Base-by-base conservation (phyloP, 2,113 vertebrate genomes). In the Etheostoma spectabile region DNA sequence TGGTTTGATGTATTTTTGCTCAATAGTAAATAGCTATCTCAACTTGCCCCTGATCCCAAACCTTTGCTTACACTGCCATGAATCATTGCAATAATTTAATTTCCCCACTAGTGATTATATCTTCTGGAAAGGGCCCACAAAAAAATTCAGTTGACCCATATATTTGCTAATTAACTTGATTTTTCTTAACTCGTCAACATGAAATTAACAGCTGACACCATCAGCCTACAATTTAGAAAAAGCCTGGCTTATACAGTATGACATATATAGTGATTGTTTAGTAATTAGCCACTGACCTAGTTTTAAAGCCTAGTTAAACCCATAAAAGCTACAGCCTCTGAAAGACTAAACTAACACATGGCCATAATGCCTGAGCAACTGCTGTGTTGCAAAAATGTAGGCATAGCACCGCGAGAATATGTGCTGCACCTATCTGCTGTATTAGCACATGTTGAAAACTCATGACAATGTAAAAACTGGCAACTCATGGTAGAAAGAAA, bases 401-500 rank as follows among this genome's bases (percentile, higher is more conserved):
- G 27, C 53, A 80, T 18, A 27, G 55, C 63, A 68, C 8, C 35
- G 46, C 59, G 38, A 52, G 51, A 55, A 73, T 71, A 85, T 48
- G 80, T 66, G 77, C 45, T 14, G 77, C 38, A 64, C 15, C n/a
- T 45, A 74, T 77, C 46, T 81, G 79, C 69, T 53, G 53, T 51
- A 71, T 63, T 60, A 61, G 19, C 57, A 79, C 57, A 65, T 12
- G 15, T 3, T 30, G 27, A 49, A 21, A 16, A 53, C 16, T 67
- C 18, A 46, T 15, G 49, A 24, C n/a, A 46, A 33, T 0, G 6
- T 12, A 53, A 59, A 57, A 18, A 42, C 38, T 48, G 15, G 42
- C n/a, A 11, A 18, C 35, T 33, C 19, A 4, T 6, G 16, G 49
- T 18, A 8, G 18, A n/a, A 49, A 80, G 27, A 60, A 65, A 65